Conservation (phyloP, 2,113 vertebrate genomes). For the Hiodon alosoides region DNA sequence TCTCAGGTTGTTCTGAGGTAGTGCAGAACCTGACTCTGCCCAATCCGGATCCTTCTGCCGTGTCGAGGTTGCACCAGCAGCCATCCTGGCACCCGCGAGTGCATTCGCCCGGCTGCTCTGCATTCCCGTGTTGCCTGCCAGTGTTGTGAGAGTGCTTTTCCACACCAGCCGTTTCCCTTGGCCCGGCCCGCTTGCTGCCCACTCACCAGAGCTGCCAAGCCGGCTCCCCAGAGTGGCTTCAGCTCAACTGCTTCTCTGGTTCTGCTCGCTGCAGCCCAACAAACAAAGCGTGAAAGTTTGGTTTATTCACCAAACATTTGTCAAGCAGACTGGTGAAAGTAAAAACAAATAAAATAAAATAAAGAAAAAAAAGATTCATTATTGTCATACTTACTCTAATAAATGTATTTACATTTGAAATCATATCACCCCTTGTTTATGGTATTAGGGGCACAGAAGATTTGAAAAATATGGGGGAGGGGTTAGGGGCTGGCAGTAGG, state of each 20-base stretch:
- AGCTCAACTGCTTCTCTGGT: not conserved
- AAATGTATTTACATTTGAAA: too few species aligned
- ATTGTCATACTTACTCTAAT: too few species aligned
- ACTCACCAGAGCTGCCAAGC: constrained; percentile 20
- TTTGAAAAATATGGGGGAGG: too few species aligned
- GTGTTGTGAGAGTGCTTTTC: not conserved
- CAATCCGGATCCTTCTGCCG: not conserved
- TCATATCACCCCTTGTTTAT: too few species aligned
- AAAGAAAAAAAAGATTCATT: too few species aligned
- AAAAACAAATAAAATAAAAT: too few species aligned
- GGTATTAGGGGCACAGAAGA: too few species aligned
- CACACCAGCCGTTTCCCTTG: constrained; percentile 51
- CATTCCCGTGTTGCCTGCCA: not conserved
- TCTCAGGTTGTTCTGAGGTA: not conserved
- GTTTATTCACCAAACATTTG: too few species aligned
- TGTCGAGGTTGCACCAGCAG: not conserved
- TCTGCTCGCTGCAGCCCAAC: too few species aligned
- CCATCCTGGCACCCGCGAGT: not conserved
- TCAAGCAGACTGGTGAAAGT: too few species aligned
- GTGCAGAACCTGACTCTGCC: not conserved
- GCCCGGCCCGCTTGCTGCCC: constrained; percentile 28
- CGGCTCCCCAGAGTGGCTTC: not conserved
- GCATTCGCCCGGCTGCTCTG: not conserved
- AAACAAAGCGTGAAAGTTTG: too few species aligned
- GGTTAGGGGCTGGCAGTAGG: too few species aligned